A percentile compares a stretch with the other conserved stretches of the same genome.
phyloP scores from a whole-genome alignment of 2,113 vertebrate species.

The Dicrurus megarhynchus region DNA sequence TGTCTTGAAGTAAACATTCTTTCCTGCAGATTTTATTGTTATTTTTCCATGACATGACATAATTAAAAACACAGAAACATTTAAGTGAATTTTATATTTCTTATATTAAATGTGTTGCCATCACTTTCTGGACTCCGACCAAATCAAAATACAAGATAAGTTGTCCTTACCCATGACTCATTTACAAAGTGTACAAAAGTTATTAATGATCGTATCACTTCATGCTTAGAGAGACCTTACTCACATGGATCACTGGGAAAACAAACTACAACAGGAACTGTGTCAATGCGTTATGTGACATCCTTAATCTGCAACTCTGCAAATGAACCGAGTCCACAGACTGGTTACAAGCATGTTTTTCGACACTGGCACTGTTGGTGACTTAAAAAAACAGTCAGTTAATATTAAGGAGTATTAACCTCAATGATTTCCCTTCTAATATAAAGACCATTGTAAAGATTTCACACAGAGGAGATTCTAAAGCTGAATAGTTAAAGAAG shows the following conservation, averaged over 20 bases:
- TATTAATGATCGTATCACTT: not conserved
- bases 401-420: not conserved
- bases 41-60: not conserved
- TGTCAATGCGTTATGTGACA: not conserved
- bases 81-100: not conserved
- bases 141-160: not conserved
- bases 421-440: not conserved
- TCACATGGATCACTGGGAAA: slow-evolving; percentile 3
- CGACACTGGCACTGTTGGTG: not conserved
- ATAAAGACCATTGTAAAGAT: not conserved
- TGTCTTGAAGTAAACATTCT: not conserved
- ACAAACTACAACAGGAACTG: not conserved
- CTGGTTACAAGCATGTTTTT: not conserved
- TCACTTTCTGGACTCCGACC: not conserved
- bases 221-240: not conserved
- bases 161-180: not conserved
- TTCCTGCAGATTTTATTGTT: not conserved
- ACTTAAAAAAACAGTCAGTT: not conserved
- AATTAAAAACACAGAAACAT: not conserved
- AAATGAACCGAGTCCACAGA: not conserved
- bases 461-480: not conserved
- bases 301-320: not conserved
- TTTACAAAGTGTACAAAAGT: not conserved
- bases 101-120: not conserved
- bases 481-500: not conserved